A percentile compares a stretch with the other conserved stretches of the same genome.
phyloP scores from a whole-genome alignment of 2,113 vertebrate species.

The Forbesichthys papilliferus region DNA sequence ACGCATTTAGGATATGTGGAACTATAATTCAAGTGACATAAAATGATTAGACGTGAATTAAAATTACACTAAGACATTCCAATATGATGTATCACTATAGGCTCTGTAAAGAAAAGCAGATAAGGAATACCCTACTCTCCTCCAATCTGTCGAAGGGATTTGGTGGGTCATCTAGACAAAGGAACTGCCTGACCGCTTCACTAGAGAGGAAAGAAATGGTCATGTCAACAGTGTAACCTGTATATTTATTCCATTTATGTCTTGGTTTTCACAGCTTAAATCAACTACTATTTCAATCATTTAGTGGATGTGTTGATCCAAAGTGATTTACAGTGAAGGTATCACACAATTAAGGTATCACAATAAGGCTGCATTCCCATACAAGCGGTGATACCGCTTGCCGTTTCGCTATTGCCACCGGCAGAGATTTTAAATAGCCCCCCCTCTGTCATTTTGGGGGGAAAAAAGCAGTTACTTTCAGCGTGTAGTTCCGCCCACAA shows the following conservation, averaged over 20 bases:
- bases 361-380: neutral
- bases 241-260: no score
- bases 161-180: constrained; percentile 86
- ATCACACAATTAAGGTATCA: neutral
- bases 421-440: no score
- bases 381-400: no score
- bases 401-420: no score
- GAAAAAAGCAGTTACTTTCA: no score
- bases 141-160: constrained; percentile 88
- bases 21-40: neutral
- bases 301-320: neutral
- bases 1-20: neutral
- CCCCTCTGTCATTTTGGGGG: no score
- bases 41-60: neutral
- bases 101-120: neutral
- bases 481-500: no score
- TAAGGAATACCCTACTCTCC: constrained; percentile 84
- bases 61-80: neutral
- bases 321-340: no score
- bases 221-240: no score
- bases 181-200: constrained; percentile 83
- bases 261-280: no score
- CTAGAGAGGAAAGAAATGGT: constrained; percentile 57
- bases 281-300: no score
- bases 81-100: neutral